These are phyloP conservation scores for Sympetrum striolatum DNA, from an alignment of 2,888 invertebrate species.

Conservation along the genomic window DNA sequence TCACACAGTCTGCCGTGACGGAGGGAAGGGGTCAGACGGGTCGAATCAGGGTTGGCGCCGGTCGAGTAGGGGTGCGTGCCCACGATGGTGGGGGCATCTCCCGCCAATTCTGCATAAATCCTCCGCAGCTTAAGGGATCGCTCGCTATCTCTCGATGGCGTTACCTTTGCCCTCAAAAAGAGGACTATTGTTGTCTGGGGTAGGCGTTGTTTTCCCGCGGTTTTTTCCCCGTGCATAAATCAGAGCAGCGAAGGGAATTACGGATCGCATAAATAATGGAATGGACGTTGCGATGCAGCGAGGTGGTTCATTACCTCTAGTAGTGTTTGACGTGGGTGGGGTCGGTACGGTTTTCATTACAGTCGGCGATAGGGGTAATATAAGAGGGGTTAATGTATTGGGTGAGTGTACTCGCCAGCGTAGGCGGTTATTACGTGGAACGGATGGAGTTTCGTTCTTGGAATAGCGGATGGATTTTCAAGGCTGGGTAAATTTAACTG, in stretches of 20 bases:
- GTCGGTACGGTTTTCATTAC: no score
- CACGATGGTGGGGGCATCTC: not conserved
- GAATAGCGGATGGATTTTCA: no score
- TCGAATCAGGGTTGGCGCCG: not conserved
- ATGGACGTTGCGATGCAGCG: not conserved
- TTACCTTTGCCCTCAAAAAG: not conserved
- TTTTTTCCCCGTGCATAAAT: not conserved
- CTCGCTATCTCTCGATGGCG: not conserved
- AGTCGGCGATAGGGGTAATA: no score
- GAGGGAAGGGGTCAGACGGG: not conserved
- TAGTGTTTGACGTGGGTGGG: not conserved
- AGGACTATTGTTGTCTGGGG: not conserved
- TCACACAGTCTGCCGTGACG: constrained; percentile 38
- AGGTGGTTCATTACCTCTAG: not conserved
- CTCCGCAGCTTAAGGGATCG: not conserved
- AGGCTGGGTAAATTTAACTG: no score
- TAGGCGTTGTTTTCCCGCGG: not conserved
- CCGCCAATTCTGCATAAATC: not conserved
- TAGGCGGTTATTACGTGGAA: no score
- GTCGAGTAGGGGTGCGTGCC: not conserved
- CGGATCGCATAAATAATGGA: not conserved
- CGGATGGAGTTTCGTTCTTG: no score
- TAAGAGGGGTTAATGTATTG: no score
- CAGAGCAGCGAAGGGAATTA: not conserved
- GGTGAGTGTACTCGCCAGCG: no score